Evolutionary conservation across 2,797 vertebrate species (phyloP), one percentile per base, ranked within the genome.

Genomic region (Danio albolineatus): DNA sequence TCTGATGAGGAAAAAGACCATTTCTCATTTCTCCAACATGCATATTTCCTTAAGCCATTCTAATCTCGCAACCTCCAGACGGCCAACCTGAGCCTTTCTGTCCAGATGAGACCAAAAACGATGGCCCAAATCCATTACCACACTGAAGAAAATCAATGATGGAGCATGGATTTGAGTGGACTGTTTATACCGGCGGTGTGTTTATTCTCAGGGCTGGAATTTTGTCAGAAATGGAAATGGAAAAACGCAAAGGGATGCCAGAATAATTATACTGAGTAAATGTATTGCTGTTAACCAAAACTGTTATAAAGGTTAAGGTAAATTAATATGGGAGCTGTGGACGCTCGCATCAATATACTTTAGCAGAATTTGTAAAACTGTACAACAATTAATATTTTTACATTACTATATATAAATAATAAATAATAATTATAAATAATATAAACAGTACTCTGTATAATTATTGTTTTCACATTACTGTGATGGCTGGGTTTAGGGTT

Each of bases 111-210:
- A 65, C 36, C 49, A 76, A 39, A 76, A 39, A 19, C 64, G 17
- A 44, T 43, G 60, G 60, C 38, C 60, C 13, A 54, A 44, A 76
- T 65, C 48, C 60, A 76, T 76, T 61, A 51, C 59, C 59, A 62
- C 59, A 75, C 59, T 51, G 46, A 75, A 53, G 46, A 75, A 75
- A 62, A 75, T 75, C 59, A 75, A 75, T 53, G 46, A 41, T 53
- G 46, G 8, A 16, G 59, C 73, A 19, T 62, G 44, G 73, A 62
- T 51, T 46, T 62, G 57, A 75, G 73, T 19, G 59, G 57, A 39
- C 57, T 49, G 46, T 62, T 76, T 54, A 64, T 41, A 41, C 7
- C 46, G 49, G 16, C 59, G 39, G n/a, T 41, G 60, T 21, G 21
- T 76, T 53, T 43, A 21, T 65, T 51, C 46, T 62, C 44, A 49